Evolutionary conservation across 2,113 vertebrate genomes (phyloP), one percentile per base, ranked within the genome.

Genomic region (Sturnira hondurensis): DNA sequence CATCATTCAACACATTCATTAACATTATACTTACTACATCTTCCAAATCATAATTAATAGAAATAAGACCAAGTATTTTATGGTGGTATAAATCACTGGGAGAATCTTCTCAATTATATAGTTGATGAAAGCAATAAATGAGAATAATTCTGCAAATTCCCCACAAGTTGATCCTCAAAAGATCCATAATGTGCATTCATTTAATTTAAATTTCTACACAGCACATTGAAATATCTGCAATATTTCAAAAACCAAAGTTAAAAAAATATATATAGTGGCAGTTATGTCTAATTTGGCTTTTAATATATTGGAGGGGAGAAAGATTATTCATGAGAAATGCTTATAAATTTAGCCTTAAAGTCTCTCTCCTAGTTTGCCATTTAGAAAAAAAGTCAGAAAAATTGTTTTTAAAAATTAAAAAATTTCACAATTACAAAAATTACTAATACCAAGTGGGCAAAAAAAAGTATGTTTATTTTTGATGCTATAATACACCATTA

Each of bases 31-130:
- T 97, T 91, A 96, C 86, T 85, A 89, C 91, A 87, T 96, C 95
- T 97, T 97, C 91, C 93, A 96, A 95, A 97, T 96, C 96, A 93
- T 96, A 97, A 96, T 97, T 97, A 97, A 97, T 89, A 97, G 95
- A 96, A 96, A 86, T 95, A 97, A 95, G 88, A 94, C 73, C 96
- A 96, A 89, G 76, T 93, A 86, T 94, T 97, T 97, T 93, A 97
- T 96, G 86, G 83, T 87, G 41, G 65, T 83, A 96, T 97, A 96
- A 97, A 96, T 96, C 97, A 95, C 80, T 87, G 89, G 89, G 67
- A 94, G 94, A 97, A 96, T 90, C 86, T 95, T 93, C 86, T 97
- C 94, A 95, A 96, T 97, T 97, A 97, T 80, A 89, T 45, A 97
- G 95, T 71, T 94, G 96, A 91, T 97, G 97, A 97, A 97, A 97